Evolutionary conservation across 1,140 invertebrate species (phyloP), one percentile per base, ranked within the genome.

Genomic region (Brachionus rotundiformis): DNA sequence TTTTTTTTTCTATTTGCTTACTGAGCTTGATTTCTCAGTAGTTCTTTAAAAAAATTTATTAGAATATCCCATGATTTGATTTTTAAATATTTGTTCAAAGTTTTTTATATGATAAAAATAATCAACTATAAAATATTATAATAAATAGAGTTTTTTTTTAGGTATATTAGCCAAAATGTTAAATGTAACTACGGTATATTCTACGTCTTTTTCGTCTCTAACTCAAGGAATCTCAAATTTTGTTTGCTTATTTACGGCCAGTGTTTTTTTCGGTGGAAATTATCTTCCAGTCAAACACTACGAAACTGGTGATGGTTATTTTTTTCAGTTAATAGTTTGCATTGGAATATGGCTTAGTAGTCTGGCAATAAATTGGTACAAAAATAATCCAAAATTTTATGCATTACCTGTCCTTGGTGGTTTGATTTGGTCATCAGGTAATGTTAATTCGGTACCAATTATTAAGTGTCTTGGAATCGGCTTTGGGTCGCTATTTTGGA

Each of bases 321-420:
- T 84, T 80, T 84, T 83, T 10, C 84, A 85, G 82, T 85, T 84
- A 82, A 49, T 84, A 7, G 83, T 85, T 80, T 82, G 84, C 16
- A 33, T 82, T 13, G 83, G 81, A 7, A 84, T 85, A 36, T 81
- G 83, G 25, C 13, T 82, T 1, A 77, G 80, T 36, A 84, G 84
- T 10, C 41, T 85, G 13, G 54, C 81, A 6, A 81, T 85, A 29
- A 80, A 83, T 49, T 61, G 63, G 13, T 76, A 54, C 7, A 49
- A 80, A 44, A 73, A 81, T n/a, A 83, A 83, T 63, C 83, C 84
- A 6, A 61, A 61, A 68, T 85, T 85, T 79, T 73, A 84, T 19
- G 83, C 83, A 19, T 61, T 85, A 10, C 83, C 83, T 7, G 80
- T 85, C 65, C 63, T 85, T 27, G 84, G 84, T n/a, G 84, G 84